These are phyloP conservation scores for Tanytarsus gracilentus DNA, from an alignment of 2,888 invertebrate species.

Conservation along the genomic window DNA sequence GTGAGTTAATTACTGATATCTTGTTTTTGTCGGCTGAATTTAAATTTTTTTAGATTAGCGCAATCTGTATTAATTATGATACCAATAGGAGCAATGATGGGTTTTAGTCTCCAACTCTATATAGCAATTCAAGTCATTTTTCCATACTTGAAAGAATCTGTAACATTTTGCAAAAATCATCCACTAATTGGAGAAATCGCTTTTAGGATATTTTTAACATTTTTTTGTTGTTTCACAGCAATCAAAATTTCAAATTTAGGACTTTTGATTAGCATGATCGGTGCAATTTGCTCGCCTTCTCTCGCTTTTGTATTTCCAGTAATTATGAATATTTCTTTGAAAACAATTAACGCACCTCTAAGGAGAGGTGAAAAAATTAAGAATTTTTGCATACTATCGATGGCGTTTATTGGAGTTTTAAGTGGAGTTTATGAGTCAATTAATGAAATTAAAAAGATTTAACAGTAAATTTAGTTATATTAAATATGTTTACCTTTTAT, in stretches of 20 bases:
- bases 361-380: slow-evolving; percentile 42
- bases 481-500: slow-evolving; percentile 2
- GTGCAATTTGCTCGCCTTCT: slow-evolving; percentile 80
- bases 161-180: slow-evolving; percentile 48
- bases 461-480: slow-evolving; percentile 23
- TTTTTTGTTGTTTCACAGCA: slow-evolving; percentile 73
- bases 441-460: slow-evolving; percentile 50
- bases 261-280: slow-evolving; percentile 83
- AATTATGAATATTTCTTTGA: slow-evolving; percentile 68
- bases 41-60: too few species aligned
- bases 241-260: slow-evolving; percentile 77
- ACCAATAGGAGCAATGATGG: slow-evolving; percentile 74
- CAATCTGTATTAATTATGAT: slow-evolving; percentile 74
- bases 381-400: slow-evolving; percentile 54
- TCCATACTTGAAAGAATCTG: slow-evolving; percentile 54
- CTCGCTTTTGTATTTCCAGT: slow-evolving; percentile 84
- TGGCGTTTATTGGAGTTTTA: slow-evolving; percentile 61
- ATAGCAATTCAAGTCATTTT: slow-evolving; percentile 86
- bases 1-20: too few species aligned
- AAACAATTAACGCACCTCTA: too few species aligned
- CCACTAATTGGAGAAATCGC: slow-evolving; percentile 58
- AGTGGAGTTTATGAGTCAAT: slow-evolving; percentile 71
- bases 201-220: slow-evolving; percentile 62
- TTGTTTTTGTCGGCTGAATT: too few species aligned
- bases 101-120: slow-evolving; percentile 91